Evolutionary conservation across 1,140 invertebrate genomes (phyloP), one percentile per base, ranked within the genome.

Genomic region (Drosophila sp.): DNA sequence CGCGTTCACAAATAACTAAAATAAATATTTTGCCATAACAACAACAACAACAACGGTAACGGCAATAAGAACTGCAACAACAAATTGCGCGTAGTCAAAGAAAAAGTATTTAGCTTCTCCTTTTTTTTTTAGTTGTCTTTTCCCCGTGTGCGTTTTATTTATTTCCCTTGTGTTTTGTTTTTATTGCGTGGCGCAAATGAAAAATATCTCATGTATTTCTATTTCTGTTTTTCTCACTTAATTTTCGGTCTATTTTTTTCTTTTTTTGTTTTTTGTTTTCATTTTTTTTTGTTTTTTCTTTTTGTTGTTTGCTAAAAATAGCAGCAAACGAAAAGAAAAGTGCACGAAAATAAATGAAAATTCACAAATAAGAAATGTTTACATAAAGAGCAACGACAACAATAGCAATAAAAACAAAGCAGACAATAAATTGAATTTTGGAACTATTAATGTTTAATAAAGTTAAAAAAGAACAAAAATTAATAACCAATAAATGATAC

Each of bases 341-440:
- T 66, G 56, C 67, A 71, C 59, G 41, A 65, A 72, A 72, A 72
- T 72, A 73, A 69, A 70, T 70, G 16, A 45, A 65, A 56, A 45
- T 45, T 27, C 18, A 51, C 27, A 48, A 36, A 48, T 32, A 61
- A 27, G 38, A 14, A 65, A 56, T 50, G 58, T 59, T 59, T 59
- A 59, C 56, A 46, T 45, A 50, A 38, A 62, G 11, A 0, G 27
- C 36, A 51, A 51, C 56, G 29, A 36, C 51, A 64, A 50, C 18
- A 69, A 43, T 13, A 62, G 13, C 2, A 34, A 45, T 14, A 43
- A 34, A 18, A 57, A 43, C 2, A 2, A 51, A 32, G 21, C 9
- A 57, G 27, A 25, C 48, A 21, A 67, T 13, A 59, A 50, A 29
- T 36, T 4, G 16, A 54, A 21, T 43, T 54, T 54, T 54, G 18